Percentiles rank a stretch among this genome's conserved stretches.
Evolutionary conservation across 2,888 invertebrate genomes (phyloP).

Genomic region (Leucophora obtusa): DNA sequence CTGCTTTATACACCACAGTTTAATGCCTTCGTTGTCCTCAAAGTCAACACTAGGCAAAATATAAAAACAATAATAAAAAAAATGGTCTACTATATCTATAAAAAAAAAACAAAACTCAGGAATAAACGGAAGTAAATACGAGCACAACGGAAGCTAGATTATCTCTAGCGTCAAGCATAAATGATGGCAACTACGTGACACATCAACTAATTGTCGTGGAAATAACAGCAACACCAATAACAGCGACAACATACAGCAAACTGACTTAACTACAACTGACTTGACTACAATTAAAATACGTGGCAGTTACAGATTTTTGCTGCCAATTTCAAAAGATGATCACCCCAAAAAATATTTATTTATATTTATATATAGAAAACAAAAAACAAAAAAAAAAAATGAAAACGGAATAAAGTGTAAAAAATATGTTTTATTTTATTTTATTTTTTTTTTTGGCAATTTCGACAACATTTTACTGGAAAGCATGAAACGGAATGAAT

Average conservation of each 20-base stretch:
- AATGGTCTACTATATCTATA: background rate
- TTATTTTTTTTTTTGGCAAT: too few species aligned
- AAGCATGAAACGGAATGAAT: background rate
- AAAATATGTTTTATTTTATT: background rate
- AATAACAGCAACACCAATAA: slow-evolving; percentile 29
- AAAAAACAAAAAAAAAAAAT: background rate
- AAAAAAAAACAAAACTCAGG: slow-evolving; percentile 22
- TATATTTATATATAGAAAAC: background rate
- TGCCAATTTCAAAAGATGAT: slow-evolving; percentile 43
- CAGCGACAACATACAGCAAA: slow-evolving; percentile 10
- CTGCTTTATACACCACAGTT: slow-evolving; percentile 1
- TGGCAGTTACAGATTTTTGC: slow-evolving; percentile 52
- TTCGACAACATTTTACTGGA: background rate
- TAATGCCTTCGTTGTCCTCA: background rate
- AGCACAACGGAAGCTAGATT: slow-evolving; percentile 56
- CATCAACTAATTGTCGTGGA: slow-evolving; percentile 62
- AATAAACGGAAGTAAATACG: slow-evolving; percentile 39
- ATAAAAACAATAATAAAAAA: slow-evolving; percentile 13
- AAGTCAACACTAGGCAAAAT: slow-evolving; percentile 7
- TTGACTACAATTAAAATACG: slow-evolving; percentile 48
- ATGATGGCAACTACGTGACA: slow-evolving; percentile 64
- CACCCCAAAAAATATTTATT: background rate
- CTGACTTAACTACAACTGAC: slow-evolving; percentile 51
- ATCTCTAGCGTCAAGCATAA: slow-evolving; percentile 60
- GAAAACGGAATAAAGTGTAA: background rate